These are phyloP conservation scores for Neogobius melanostomus DNA, from an alignment of 2,113 vertebrate genomes.

Conservation along the genomic window DNA sequence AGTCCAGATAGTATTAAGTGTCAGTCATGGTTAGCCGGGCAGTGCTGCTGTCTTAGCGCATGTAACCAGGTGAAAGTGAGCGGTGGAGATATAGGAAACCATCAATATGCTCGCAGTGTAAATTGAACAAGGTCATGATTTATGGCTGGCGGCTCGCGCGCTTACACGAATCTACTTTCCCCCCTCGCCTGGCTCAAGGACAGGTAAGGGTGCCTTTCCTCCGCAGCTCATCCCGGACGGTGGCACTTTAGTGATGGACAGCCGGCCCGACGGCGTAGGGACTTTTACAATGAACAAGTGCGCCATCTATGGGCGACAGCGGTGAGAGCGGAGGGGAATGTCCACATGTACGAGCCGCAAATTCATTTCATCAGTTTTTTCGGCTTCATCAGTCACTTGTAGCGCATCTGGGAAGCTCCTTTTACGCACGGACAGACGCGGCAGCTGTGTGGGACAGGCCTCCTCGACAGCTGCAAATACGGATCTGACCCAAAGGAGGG, in stretches of 20 bases:
- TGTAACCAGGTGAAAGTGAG: conserved; percentile 70
- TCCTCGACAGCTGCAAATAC: conserved; percentile 65
- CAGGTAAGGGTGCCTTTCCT: conserved; percentile 70
- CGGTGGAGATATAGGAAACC: conserved; percentile 69
- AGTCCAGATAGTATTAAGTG: conserved; percentile 62
- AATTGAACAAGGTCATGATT: conserved; percentile 76
- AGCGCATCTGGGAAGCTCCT: conserved; percentile 25
- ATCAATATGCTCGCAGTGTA: conserved; percentile 74
- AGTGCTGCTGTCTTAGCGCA: conserved; percentile 62
- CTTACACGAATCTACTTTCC: conserved; percentile 70
- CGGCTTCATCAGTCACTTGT: conserved; percentile 9
- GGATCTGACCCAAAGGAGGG: conserved; percentile 12
- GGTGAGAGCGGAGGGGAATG: background rate
- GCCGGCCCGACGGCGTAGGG: conserved; percentile 7
- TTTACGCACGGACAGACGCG: conserved; percentile 37
- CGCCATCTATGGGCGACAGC: conserved; percentile 62
- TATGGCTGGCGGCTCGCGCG: conserved; percentile 58
- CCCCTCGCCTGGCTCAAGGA: conserved; percentile 70
- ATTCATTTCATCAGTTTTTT: conserved; percentile 26
- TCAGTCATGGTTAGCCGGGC: conserved; percentile 60
- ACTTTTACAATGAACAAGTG: conserved; percentile 57
- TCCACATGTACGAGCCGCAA: background rate
- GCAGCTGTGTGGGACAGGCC: conserved; percentile 61
- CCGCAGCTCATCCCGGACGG: conserved; percentile 61
- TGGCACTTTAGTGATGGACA: conserved; percentile 63